Evolutionary conservation across 2,888 invertebrate genomes (phyloP).

Genomic region (Parnassius mnemosyne): DNA sequence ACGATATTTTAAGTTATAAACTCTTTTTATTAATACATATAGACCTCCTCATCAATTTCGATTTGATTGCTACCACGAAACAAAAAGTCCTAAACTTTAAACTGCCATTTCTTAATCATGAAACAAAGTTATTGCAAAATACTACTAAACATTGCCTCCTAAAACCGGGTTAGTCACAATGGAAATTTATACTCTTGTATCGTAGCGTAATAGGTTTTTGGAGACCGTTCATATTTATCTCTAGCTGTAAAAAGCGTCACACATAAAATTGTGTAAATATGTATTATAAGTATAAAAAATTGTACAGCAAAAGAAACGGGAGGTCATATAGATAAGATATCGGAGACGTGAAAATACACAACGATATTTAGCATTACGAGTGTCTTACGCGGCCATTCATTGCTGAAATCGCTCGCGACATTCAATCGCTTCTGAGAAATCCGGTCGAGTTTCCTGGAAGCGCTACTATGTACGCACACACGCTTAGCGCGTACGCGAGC

Average conservation of each 20-base stretch:
- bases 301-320: constrained; percentile 11
- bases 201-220: too few species aligned
- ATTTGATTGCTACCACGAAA: too few species aligned
- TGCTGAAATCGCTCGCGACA: constrained; percentile 73
- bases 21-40: too few species aligned
- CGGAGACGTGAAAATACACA: constrained; percentile 20
- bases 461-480: constrained; percentile 70
- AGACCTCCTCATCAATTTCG: too few species aligned
- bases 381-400: constrained; percentile 58
- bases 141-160: too few species aligned
- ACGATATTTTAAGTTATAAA: too few species aligned
- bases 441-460: constrained; percentile 77
- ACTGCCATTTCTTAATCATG: too few species aligned
- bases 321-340: constrained; percentile 27
- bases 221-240: too few species aligned
- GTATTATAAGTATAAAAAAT: neutral
- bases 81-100: too few species aligned
- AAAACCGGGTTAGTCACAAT: too few species aligned
- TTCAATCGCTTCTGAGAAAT: constrained; percentile 72
- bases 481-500: constrained; percentile 43
- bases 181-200: too few species aligned
- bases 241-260: neutral
- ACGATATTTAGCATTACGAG: constrained; percentile 36
- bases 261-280: constrained; percentile 5
- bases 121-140: too few species aligned